Evolutionary conservation across 2,797 vertebrate species (phyloP), one percentile per base, ranked within the genome.

Genomic region (Tachyglossus aculeatus): DNA sequence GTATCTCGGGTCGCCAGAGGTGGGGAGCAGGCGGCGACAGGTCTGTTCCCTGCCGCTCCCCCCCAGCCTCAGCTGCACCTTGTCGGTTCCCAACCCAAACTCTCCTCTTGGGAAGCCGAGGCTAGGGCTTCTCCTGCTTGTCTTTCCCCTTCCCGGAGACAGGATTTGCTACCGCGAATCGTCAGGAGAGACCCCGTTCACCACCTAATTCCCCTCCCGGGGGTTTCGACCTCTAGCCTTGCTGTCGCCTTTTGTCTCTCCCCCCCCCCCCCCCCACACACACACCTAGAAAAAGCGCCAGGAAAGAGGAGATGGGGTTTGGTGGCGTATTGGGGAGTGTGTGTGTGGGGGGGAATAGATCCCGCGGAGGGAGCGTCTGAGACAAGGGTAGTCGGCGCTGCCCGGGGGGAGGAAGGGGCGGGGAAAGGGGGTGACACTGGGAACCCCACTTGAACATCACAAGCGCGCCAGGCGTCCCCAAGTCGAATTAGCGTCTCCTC

Each of bases 381-480:
- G n/a, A n/a, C n/a, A n/a, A n/a, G n/a, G n/a, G n/a, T n/a, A n/a
- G n/a, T 29, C 34, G 41, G 14, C 2, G 15, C 16, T 51, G 37
- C 9, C 7, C 56, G 5, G 9, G 32, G 27, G 29, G 45, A 31
- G 27, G 45, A 45, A 16, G 48, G 25, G 25, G 7, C 45, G 16
- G 25, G 2, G 24, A 27, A 60, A 7, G 27, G 25, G 29, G 37
- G 7, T 3, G 22, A n/a, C 19, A 22, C 67, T 7, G 21, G 44
- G 27, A 15, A 45, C 16, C 6, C n/a, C 50, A 16, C 22, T 55
- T 9, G 8, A 15, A 16, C 50, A 13, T 34, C 86, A 87, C 16
- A 73, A 76, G 81, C 25, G 60, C 83, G 89, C 67, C 85, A 89
- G 88, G 89, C 86, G 88, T 85, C 90, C 87, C 13, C 2, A 44